Percentiles rank a stretch among this genome's conserved stretches.
phyloP scores from a whole-genome alignment of 2,113 vertebrate species.

The Sorex araneus region DNA sequence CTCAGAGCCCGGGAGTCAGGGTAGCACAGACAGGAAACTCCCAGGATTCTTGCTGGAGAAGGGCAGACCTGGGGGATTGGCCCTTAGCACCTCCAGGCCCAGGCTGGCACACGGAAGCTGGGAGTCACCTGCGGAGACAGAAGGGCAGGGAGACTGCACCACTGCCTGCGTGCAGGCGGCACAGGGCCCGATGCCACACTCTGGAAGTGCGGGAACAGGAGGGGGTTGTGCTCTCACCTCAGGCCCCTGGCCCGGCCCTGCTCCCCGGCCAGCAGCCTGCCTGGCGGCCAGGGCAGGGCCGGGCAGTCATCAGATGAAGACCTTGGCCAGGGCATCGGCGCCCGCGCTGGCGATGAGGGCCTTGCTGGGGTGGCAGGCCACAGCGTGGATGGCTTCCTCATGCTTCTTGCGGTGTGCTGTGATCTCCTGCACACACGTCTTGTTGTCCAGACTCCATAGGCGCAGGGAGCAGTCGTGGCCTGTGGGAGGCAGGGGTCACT shows the following conservation, averaged over 20 bases:
- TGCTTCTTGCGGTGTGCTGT: constrained; percentile 96
- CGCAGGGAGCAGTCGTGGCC: constrained; percentile 97
- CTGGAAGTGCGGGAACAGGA: too few species aligned
- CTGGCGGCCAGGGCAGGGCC: constrained; percentile 46
- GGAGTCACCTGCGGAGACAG: constrained; percentile 61
- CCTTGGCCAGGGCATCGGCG: constrained; percentile 95
- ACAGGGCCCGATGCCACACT: neutral
- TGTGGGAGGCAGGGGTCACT: constrained; percentile 62
- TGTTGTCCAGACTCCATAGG: constrained; percentile 95
- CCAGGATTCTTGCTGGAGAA: neutral
- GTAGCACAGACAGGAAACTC: neutral
- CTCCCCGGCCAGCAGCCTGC: constrained; percentile 2
- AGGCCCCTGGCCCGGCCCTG: neutral
- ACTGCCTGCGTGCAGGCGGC: neutral
- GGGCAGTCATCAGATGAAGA: constrained; percentile 92
- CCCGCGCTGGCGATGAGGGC: constrained; percentile 95
- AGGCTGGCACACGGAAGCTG: neutral
- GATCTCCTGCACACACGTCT: constrained; percentile 96
- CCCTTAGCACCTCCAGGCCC: constrained; percentile 81
- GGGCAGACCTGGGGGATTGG: neutral
- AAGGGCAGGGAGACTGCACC: neutral
- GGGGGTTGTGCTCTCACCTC: constrained; percentile 58
- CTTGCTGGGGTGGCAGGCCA: constrained; percentile 95
- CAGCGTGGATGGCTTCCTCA: constrained; percentile 95
- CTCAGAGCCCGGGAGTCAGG: neutral